Evolutionary conservation across 2,113 vertebrate genomes (phyloP).

Genomic region (Cebidichthys violaceus): DNA sequence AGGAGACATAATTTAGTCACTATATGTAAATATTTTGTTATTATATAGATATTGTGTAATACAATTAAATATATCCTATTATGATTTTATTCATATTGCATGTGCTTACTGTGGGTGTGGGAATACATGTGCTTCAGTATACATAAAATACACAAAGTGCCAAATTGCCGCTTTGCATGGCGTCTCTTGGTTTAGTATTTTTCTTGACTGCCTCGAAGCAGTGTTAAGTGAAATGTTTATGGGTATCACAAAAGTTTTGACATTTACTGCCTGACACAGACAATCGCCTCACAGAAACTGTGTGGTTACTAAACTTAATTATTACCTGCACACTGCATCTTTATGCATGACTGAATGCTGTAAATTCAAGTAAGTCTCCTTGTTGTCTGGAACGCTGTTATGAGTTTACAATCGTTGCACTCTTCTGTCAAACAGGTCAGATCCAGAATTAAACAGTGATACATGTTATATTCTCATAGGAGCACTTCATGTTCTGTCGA

Average conservation of each 20-base stretch:
- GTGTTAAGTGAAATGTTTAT: constrained; percentile 61
- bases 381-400: constrained; percentile 10
- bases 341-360: constrained; percentile 28
- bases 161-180: neutral
- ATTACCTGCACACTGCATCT: constrained; percentile 50
- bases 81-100: neutral
- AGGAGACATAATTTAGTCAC: neutral
- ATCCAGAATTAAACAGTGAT: constrained; percentile 9
- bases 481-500: constrained; percentile 5
- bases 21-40: neutral
- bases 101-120: neutral
- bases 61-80: neutral
- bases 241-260: constrained; percentile 50
- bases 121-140: neutral
- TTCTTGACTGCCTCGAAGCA: constrained; percentile 31
- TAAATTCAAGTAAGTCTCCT: too few species aligned
- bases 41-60: neutral
- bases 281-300: constrained; percentile 20
- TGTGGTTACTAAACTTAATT: constrained; percentile 42
- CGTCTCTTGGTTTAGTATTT: constrained; percentile 18
- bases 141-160: neutral
- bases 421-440: constrained; percentile 18
- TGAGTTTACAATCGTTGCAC: constrained; percentile 9
- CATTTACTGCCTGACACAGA: constrained; percentile 52
- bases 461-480: neutral